phyloP scores from a whole-genome alignment of 2,888 invertebrate genomes.

The Chironomus tentans region DNA sequence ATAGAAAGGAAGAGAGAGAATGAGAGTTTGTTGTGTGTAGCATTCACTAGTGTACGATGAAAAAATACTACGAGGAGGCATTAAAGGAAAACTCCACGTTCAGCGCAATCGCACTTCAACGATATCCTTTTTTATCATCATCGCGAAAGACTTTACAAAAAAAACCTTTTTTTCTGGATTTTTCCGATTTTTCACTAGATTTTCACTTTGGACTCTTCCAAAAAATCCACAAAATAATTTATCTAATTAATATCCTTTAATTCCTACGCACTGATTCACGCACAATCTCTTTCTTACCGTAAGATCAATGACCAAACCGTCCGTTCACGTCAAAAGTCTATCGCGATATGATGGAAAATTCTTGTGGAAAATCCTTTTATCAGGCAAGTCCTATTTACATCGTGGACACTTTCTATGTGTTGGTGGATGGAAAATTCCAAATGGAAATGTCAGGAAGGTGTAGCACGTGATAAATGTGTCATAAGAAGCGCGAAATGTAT shows the following conservation, averaged over 20 bases:
- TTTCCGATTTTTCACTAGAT: neutral
- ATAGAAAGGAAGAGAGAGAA: neutral
- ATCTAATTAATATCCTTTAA: neutral
- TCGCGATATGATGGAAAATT: constrained; percentile 1
- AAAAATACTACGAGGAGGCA: constrained; percentile 19
- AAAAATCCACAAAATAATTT: neutral
- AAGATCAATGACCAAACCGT: neutral
- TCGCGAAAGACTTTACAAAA: neutral
- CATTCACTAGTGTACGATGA: constrained; percentile 20
- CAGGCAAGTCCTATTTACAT: neutral
- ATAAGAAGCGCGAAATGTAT: neutral
- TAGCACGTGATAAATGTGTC: neutral
- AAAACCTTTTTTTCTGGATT: neutral
- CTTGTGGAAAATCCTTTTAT: neutral
- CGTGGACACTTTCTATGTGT: no score
- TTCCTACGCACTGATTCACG: neutral
- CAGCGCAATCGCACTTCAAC: neutral
- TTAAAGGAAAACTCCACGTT: neutral
- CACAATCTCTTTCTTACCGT: neutral
- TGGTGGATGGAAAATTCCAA: neutral
- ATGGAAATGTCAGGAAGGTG: neutral
- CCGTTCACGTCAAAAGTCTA: neutral
- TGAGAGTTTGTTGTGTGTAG: neutral
- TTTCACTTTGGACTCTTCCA: neutral
- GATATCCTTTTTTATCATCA: constrained; percentile 18